These are phyloP conservation scores for Platycheirus rosarum DNA, from an alignment of 2,888 invertebrate species.

Conservation along the genomic window DNA sequence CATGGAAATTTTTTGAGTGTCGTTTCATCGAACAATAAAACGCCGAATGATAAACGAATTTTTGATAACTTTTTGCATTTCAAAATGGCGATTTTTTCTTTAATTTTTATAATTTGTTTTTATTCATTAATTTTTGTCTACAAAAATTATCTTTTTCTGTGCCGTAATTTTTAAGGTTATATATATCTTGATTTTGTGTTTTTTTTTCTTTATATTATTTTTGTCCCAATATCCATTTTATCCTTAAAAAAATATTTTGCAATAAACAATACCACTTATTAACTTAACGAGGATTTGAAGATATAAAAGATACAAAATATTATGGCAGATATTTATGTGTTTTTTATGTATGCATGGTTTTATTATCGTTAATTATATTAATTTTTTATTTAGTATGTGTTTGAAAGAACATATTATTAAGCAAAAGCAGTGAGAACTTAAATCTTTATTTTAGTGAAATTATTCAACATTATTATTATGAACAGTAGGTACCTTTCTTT, in stretches of 20 bases:
- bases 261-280: conserved; percentile 39
- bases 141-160: conserved; percentile 24
- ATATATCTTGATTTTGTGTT: conserved; percentile 22
- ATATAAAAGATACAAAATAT: conserved; percentile 9
- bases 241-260: conserved; percentile 32
- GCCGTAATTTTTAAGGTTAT: conserved; percentile 30
- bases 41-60: conserved; percentile 58
- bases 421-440: conserved; percentile 50
- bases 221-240: conserved; percentile 53
- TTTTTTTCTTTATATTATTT: conserved; percentile 21
- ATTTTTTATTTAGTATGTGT: conserved; percentile 18
- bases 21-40: conserved; percentile 81
- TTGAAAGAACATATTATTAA: conserved; percentile 23
- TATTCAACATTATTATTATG: too few species aligned
- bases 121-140: conserved; percentile 76
- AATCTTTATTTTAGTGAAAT: too few species aligned
- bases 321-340: conserved; percentile 34
- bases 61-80: conserved; percentile 56
- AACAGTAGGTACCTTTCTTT: too few species aligned
- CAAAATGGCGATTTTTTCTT: conserved; percentile 76
- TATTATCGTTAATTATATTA: conserved; percentile 32
- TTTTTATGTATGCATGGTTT: conserved; percentile 42
- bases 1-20: conserved; percentile 83
- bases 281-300: conserved; percentile 67
- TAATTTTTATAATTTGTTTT: conserved; percentile 81